Conservation (phyloP, 2,797 vertebrate genomes). For the Melanitta fusca region DNA sequence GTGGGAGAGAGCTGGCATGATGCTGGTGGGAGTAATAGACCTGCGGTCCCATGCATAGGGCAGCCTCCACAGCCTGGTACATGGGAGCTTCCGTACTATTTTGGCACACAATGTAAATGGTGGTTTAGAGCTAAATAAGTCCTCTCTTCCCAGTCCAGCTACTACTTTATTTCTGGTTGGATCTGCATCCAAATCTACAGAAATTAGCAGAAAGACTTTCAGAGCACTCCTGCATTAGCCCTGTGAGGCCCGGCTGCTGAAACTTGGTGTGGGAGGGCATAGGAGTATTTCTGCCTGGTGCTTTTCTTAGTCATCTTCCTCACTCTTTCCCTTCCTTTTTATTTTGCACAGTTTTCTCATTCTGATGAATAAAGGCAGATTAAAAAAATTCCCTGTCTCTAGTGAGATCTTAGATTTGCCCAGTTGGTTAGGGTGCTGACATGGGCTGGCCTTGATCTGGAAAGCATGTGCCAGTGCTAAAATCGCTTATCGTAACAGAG, state of each 20-base stretch:
- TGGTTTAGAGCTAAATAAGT: neutral
- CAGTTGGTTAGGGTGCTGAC: neutral
- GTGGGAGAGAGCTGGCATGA: neutral
- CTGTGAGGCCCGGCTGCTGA: neutral
- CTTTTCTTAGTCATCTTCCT: slow-evolving; percentile 14
- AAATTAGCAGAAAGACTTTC: neutral
- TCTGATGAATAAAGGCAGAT: neutral
- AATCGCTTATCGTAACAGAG: neutral
- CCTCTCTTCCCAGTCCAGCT: accelerated
- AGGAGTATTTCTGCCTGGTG: neutral
- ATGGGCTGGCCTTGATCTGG: neutral
- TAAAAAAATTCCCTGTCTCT: neutral
- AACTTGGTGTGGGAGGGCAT: neutral
- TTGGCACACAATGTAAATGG: neutral
- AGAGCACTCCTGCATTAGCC: neutral
- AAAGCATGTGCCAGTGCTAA: neutral
- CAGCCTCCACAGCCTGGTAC: neutral
- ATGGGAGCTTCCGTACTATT: neutral
- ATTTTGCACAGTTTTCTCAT: neutral
- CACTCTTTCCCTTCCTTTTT: neutral
- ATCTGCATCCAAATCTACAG: neutral
- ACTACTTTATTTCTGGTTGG: neutral
- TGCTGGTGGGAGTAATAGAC: neutral
- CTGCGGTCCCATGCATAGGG: accelerated
- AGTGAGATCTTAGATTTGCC: neutral